Conservation (phyloP, 2,113 vertebrate species). For the Hepsetus odoe region DNA sequence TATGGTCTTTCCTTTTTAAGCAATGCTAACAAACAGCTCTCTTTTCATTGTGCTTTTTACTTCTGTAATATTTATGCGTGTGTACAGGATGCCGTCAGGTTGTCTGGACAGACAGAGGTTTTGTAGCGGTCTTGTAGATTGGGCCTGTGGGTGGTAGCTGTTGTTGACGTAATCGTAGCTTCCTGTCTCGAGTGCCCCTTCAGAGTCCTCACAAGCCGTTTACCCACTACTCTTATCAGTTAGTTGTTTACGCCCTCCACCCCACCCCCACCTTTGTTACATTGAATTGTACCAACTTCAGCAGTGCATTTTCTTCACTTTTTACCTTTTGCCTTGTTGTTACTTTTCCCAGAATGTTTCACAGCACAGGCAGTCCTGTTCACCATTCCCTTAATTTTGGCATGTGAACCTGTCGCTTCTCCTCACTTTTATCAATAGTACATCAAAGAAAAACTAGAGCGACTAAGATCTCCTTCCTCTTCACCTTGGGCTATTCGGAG, state of each 20-base stretch:
- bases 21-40: constrained; percentile 33
- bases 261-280: not conserved
- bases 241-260: constrained; percentile 44
- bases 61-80: constrained; percentile 56
- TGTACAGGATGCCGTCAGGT: constrained; percentile 56
- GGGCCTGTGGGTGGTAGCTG: constrained; percentile 59
- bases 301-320: constrained; percentile 60
- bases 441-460: constrained; percentile 49
- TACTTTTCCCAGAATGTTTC: no score
- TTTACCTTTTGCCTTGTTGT: not conserved
- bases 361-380: not conserved
- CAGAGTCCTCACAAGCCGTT: constrained; percentile 49
- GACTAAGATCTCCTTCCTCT: constrained; percentile 51
- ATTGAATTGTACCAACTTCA: not conserved
- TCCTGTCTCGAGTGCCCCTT: constrained; percentile 51
- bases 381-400: not conserved
- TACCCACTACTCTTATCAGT: constrained; percentile 67
- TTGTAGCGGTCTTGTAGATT: constrained; percentile 51
- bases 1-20: constrained; percentile 38
- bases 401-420: not conserved
- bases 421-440: constrained; percentile 50
- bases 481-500: constrained; percentile 49
- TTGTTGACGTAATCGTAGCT: constrained; percentile 59
- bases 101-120: constrained; percentile 51
- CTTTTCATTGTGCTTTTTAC: constrained; percentile 25